Evolutionary conservation across 2,888 invertebrate genomes (phyloP).

Genomic region (Parascotia fuliginaria): DNA sequence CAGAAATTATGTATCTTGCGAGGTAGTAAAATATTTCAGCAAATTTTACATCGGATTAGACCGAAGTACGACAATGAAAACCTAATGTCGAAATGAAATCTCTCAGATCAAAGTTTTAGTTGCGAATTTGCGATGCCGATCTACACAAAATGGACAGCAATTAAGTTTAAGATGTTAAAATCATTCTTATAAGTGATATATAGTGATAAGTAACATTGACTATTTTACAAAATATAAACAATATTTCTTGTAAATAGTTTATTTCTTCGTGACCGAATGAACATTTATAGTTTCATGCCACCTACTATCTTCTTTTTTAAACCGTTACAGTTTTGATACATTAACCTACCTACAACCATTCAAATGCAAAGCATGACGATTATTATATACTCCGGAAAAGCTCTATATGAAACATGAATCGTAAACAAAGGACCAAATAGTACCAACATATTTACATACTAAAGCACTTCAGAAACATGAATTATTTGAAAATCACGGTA

Average conservation of each 20-base stretch:
- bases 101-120: slow-evolving; percentile 40
- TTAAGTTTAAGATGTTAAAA: slow-evolving; percentile 38
- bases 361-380: neutral
- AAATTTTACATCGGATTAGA: slow-evolving; percentile 9
- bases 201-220: slow-evolving; percentile 32
- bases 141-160: slow-evolving; percentile 44
- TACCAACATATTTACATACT: neutral
- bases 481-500: no score
- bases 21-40: slow-evolving; percentile 32
- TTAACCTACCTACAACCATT: neutral
- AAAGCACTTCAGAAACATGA: no score
- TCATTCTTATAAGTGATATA: slow-evolving; percentile 27
- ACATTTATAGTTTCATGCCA: slow-evolving; percentile 15
- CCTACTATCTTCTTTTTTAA: neutral
- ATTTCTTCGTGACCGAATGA: slow-evolving; percentile 18
- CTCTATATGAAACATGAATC: neutral
- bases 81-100: slow-evolving; percentile 38
- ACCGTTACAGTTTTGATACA: neutral
- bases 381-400: neutral
- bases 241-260: slow-evolving; percentile 11
- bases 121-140: slow-evolving; percentile 43
- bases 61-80: no score
- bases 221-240: slow-evolving; percentile 23
- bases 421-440: neutral
- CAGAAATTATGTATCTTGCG: slow-evolving; percentile 46